Evolutionary conservation across 2,888 invertebrate genomes (phyloP).

Genomic region (Fragum whitleyi): DNA sequence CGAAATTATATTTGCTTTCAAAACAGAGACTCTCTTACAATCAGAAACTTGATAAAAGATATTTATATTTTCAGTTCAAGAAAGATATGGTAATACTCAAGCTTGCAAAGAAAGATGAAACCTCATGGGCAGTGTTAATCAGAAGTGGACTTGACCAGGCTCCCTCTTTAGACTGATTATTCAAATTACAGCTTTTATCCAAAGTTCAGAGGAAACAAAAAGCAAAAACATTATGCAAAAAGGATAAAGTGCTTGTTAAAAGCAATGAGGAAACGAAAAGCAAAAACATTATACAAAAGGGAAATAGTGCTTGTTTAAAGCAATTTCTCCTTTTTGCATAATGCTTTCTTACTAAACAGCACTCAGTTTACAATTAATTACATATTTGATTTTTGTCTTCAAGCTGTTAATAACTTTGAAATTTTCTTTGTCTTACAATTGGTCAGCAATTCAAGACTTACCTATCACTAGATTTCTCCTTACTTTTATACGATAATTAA

Average conservation of each 20-base stretch:
- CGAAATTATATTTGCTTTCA: no score
- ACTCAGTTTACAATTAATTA: neutral
- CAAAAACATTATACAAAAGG: neutral
- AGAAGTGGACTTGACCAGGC: slow-evolving; percentile 72
- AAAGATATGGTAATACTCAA: slow-evolving; percentile 69
- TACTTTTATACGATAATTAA: no score
- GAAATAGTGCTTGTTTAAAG: neutral
- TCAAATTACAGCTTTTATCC: slow-evolving; percentile 7
- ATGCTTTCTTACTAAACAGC: neutral
- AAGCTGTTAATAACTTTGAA: no score
- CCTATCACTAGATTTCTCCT: no score
- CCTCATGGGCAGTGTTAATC: slow-evolving; percentile 72
- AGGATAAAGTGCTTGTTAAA: neutral
- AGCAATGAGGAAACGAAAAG: no score
- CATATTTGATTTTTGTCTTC: neutral
- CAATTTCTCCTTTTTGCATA: neutral
- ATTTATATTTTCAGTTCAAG: slow-evolving; percentile 74
- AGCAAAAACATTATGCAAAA: neutral
- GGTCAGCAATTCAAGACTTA: no score
- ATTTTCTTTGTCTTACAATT: no score
- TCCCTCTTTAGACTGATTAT: slow-evolving; percentile 33
- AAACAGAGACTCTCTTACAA: no score
- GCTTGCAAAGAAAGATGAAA: slow-evolving; percentile 67
- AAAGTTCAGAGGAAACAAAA: no score
- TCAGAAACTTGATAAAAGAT: no score